Evolutionary conservation across 1,140 invertebrate species (phyloP).

Genomic region (Bombus balteatus): DNA sequence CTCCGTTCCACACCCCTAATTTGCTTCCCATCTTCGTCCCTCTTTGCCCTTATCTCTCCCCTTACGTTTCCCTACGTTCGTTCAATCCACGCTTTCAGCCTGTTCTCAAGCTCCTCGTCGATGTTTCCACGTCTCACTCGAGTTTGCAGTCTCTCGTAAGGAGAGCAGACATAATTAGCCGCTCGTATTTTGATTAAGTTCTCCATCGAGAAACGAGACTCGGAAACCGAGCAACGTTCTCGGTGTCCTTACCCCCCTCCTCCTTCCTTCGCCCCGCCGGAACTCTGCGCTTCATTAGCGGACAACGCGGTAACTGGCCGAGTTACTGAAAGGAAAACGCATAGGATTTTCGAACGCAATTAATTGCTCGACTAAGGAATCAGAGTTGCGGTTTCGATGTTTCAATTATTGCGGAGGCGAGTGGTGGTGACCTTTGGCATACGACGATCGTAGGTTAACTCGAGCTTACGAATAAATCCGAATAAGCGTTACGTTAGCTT

Average conservation of each 20-base stretch:
- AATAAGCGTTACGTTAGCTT: too few relatives aligned
- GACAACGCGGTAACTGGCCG: conserved; percentile 31
- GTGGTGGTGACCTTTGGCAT: neutral
- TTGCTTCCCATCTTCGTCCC: neutral
- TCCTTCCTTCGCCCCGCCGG: rapidly evolving
- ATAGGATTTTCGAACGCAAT: conserved; percentile 8
- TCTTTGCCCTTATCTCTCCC: neutral
- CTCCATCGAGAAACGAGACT: conserved; percentile 33
- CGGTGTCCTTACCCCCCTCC: neutral
- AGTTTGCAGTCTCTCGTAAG: conserved; percentile 38
- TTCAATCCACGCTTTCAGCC: neutral
- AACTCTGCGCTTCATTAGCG: conserved; percentile 36
- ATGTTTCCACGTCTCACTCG: conserved; percentile 36
- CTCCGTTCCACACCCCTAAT: neutral
- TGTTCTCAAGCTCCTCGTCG: neutral
- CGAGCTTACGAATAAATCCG: too few relatives aligned
- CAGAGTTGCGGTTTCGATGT: neutral
- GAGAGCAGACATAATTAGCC: conserved; percentile 63
- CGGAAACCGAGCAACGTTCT: neutral
- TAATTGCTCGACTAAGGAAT: conserved; percentile 15
- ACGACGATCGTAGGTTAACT: too few relatives aligned
- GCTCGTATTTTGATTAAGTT: conserved; percentile 61
- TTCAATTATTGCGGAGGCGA: neutral
- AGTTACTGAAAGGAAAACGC: neutral
- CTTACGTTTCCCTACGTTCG: neutral